Base-by-base conservation (phyloP, 2,888 invertebrate species). In the Mylabris sibirica region DNA sequence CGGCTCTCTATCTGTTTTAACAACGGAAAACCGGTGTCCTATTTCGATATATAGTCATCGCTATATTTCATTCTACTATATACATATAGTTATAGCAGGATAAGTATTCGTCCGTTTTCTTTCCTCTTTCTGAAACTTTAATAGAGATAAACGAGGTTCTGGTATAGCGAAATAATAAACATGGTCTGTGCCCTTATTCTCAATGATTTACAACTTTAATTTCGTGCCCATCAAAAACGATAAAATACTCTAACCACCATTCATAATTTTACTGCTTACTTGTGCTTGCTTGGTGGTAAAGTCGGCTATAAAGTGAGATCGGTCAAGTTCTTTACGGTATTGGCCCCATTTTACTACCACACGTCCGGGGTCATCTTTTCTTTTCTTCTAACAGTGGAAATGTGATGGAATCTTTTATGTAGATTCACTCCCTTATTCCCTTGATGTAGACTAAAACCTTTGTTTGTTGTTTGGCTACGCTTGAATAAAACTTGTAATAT, bases 141-240 rank as follows among this genome's bases (percentile, higher is more conserved):
- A 57, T 57, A 57, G 57, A 57, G 57, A 57, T 57, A 57, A 26
- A 57, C 57, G 57, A 57, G 57, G 22, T 57, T 14, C 6, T 57
- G 53, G n/a, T 14, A n/a, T n/a, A 26, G 57, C 57, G 57, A 57
- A 26, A 57, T 57, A 57, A 57, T 57, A 57, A 57, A 57, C 57
- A 57, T 26, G 1, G 24, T 53, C 11, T 20, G 20, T 53, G 53
- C 22, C 53, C 53, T 20, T n/a, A n/a, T 22, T 53, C 26, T 26
- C 57, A 57, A 57, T 57, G 57, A 57, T 57, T 26, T 57, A 57
- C 22, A 53, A 53, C 53, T 24, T 24, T 53, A 53, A 53, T 53
- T 53, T 53, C 4, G 4, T 0, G 12, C 11, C 24, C 12, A 53
- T 53, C 53, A 24, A 57, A 30, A 57, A 57, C 57, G 57, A 57